phyloP scores from a whole-genome alignment of 2,113 vertebrate species.

The Nettapus auritus region DNA sequence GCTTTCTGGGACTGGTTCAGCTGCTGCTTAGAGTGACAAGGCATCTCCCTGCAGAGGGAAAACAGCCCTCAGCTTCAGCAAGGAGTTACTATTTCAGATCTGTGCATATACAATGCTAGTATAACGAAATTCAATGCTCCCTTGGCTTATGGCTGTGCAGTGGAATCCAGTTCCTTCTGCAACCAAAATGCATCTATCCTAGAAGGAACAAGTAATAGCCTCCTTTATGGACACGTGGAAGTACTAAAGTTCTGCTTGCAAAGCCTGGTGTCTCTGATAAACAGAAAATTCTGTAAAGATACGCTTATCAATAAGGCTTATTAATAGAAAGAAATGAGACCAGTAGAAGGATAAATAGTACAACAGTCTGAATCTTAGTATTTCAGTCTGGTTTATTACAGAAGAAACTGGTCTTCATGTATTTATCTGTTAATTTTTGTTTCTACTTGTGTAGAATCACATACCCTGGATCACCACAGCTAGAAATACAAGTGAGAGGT shows the following conservation, averaged over 20 bases:
- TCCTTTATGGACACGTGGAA: neutral
- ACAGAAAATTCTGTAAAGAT: neutral
- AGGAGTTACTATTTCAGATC: accelerated
- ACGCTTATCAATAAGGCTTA: neutral
- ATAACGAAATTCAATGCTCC: neutral
- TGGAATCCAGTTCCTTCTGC: neutral
- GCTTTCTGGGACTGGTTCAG: neutral
- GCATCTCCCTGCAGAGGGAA: neutral
- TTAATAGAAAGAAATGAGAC: neutral
- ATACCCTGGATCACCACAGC: neutral
- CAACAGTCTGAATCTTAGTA: neutral
- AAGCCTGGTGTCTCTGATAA: neutral
- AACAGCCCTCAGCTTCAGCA: neutral
- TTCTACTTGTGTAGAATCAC: neutral
- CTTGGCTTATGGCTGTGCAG: neutral
- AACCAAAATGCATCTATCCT: neutral
- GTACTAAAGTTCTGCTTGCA: neutral
- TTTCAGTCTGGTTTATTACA: neutral
- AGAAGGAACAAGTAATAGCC: neutral
- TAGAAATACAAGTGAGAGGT: neutral
- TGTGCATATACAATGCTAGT: neutral
- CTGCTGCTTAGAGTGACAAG: neutral
- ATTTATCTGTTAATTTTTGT: neutral
- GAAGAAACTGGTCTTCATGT: neutral
- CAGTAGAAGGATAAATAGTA: neutral